phyloP scores from a whole-genome alignment of 1,140 invertebrate species.

The Agrilus planipennis region DNA sequence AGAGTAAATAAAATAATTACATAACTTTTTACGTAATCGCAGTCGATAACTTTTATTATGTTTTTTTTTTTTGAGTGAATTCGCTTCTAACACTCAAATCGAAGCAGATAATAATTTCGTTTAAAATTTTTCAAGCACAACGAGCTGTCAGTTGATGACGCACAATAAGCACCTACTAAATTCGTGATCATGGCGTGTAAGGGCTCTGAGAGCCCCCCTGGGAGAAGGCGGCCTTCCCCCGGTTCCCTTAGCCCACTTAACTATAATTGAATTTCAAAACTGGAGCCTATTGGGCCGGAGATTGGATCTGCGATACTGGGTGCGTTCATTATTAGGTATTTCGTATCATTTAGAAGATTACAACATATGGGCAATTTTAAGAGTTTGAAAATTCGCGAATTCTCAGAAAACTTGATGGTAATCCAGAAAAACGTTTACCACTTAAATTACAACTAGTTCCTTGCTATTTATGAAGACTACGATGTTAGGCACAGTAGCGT shows the following conservation, averaged over 20 bases:
- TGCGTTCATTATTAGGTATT: conserved; percentile 31
- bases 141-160: too few relatives aligned
- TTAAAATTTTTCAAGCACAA: too few relatives aligned
- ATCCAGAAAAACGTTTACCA: too few relatives aligned
- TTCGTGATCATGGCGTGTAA: conserved; percentile 6
- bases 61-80: too few relatives aligned
- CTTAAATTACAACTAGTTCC: conserved; percentile 4
- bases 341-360: conserved; percentile 26
- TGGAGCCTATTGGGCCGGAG: conserved; percentile 30
- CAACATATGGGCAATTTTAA: conserved; percentile 33
- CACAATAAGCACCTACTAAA: not conserved
- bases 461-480: conserved; percentile 4
- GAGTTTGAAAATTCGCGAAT: conserved; percentile 20
- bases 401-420: too few relatives aligned
- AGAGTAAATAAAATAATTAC: too few relatives aligned
- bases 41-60: too few relatives aligned
- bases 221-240: conserved; percentile 10
- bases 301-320: conserved; percentile 17
- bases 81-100: too few relatives aligned
- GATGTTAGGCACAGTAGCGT: not conserved
- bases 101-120: too few relatives aligned
- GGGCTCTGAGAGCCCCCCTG: conserved; percentile 5
- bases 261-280: conserved; percentile 32
- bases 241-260: conserved; percentile 22
- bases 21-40: too few relatives aligned